phyloP scores from a whole-genome alignment of 2,113 vertebrate species.

The Todiramphus saurophagus region DNA sequence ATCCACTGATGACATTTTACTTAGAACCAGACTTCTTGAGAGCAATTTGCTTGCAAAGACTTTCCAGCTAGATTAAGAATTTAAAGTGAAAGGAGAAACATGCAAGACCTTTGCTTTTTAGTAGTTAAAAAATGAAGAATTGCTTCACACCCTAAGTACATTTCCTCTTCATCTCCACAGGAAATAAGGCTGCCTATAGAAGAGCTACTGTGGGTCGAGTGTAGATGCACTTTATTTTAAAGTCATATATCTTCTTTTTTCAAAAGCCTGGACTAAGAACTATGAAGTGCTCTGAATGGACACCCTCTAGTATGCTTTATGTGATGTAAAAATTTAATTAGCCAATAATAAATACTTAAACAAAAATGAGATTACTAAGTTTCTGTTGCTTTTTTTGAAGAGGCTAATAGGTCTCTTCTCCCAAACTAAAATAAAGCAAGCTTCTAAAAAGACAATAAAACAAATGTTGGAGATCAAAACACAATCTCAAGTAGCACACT shows the following conservation, averaged over 20 bases:
- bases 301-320: neutral
- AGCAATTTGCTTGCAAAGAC: neutral
- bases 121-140: neutral
- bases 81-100: constrained; percentile 9
- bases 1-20: constrained; percentile 28
- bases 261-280: neutral
- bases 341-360: neutral
- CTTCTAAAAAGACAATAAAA: neutral
- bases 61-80: constrained; percentile 27
- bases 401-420: neutral
- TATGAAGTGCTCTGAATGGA: neutral
- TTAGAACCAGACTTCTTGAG: constrained; percentile 6
- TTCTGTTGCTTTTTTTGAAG: neutral
- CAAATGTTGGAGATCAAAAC: neutral
- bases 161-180: constrained; percentile 62
- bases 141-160: constrained; percentile 17
- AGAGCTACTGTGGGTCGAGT: neutral
- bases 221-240: neutral
- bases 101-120: neutral
- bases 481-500: neutral
- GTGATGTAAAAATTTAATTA: neutral
- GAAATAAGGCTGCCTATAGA: constrained; percentile 35
- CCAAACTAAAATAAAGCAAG: neutral
- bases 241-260: neutral
- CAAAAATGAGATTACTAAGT: neutral